These are phyloP conservation scores for Myzus persicae DNA, from an alignment of 1,140 invertebrate genomes.

Conservation along the genomic window DNA sequence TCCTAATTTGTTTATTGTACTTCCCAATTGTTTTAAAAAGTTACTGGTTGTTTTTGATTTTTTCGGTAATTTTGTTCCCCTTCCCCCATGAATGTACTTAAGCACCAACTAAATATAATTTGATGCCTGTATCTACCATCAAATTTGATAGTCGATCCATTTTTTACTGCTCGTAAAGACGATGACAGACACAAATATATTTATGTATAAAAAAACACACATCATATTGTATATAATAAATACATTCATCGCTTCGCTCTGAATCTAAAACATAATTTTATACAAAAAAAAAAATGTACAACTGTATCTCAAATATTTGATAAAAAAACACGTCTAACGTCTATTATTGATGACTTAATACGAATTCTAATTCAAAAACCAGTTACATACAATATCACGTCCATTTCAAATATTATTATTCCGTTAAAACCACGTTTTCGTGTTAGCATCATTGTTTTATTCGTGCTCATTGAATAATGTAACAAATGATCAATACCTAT, in stretches of 20 bases:
- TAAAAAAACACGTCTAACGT: not conserved
- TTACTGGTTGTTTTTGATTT: not conserved
- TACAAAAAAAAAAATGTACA: not conserved
- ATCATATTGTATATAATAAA: not conserved
- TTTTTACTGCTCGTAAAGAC: not conserved
- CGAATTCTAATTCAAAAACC: not conserved
- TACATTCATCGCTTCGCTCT: not conserved
- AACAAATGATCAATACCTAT: not conserved
- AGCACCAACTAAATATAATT: not conserved
- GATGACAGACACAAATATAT: not conserved
- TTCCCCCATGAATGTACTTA: not conserved
- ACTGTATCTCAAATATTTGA: not conserved
- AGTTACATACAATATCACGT: not conserved
- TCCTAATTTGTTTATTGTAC: too few species aligned
- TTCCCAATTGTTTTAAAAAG: not conserved
- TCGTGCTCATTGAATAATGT: not conserved
- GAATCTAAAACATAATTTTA: not conserved
- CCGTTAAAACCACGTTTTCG: not conserved
- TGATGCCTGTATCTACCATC: not conserved
- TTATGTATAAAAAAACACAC: not conserved
- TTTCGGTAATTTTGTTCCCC: too few species aligned
- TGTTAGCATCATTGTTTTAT: not conserved
- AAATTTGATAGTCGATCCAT: not conserved
- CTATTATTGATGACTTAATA: too few species aligned
- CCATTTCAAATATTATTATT: not conserved